Evolutionary conservation across 2,113 vertebrate species (phyloP).

Genomic region (Phrynocephalus versicolor): DNA sequence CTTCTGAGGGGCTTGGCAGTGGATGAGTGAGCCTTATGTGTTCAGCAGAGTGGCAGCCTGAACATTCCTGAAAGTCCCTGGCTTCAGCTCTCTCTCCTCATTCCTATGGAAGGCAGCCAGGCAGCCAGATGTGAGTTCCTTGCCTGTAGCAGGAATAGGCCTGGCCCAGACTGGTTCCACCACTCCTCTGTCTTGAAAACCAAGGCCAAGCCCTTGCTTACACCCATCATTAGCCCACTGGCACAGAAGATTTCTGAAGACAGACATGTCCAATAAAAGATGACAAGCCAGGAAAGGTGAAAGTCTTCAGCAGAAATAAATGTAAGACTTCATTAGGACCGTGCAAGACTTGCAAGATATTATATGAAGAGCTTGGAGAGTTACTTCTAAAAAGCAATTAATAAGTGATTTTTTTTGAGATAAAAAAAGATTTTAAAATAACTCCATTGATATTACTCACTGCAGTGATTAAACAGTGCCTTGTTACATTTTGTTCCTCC

Average conservation of each 20-base stretch:
- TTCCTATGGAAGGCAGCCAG: slow-evolving; percentile 33
- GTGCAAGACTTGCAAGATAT: background rate
- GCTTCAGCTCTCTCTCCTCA: background rate
- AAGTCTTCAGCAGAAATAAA: background rate
- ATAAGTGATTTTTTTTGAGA: background rate
- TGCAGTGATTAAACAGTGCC: background rate
- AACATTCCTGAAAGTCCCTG: slow-evolving; percentile 29
- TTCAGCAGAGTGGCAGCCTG: slow-evolving; percentile 19
- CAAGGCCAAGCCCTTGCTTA: background rate
- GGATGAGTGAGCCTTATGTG: slow-evolving; percentile 14
- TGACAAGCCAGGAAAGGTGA: background rate
- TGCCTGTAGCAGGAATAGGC: slow-evolving; percentile 17
- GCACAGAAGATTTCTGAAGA: background rate
- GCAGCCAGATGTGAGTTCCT: slow-evolving; percentile 26
- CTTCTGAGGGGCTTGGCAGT: background rate
- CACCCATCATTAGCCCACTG: background rate
- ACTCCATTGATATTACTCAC: background rate
- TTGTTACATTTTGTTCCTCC: background rate
- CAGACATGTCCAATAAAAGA: background rate
- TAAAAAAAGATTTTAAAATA: background rate
- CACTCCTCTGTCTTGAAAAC: background rate
- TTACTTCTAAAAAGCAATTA: background rate
- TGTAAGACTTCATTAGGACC: background rate
- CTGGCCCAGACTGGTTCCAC: slow-evolving; percentile 14
- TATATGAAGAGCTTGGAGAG: background rate